Conservation (phyloP, 2,113 vertebrate genomes). For the Lophius piscatorius region DNA sequence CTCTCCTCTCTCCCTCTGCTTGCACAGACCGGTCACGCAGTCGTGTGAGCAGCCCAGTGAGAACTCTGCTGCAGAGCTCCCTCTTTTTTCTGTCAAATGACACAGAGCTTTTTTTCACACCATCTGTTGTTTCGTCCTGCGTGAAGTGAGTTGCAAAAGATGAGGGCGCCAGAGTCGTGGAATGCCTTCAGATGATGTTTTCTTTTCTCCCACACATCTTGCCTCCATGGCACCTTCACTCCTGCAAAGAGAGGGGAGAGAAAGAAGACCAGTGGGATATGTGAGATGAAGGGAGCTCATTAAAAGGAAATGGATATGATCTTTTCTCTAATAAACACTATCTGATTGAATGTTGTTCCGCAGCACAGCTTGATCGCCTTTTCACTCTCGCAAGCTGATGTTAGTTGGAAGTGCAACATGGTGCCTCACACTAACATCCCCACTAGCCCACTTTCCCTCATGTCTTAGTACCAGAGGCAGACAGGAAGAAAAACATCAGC, state of each 20-base stretch:
- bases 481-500: conserved; percentile 11
- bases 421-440: conserved; percentile 2
- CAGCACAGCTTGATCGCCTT: not conserved
- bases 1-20: conserved; percentile 56
- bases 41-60: conserved; percentile 62
- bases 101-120: conserved; percentile 25
- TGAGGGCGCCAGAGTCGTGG: conserved; percentile 30
- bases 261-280: conserved; percentile 26
- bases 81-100: conserved; percentile 50
- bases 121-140: conserved; percentile 26
- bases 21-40: conserved; percentile 78
- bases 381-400: not conserved
- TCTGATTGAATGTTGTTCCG: not conserved
- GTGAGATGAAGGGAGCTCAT: conserved; percentile 16
- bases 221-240: conserved; percentile 48
- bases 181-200: conserved; percentile 37
- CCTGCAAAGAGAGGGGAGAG: conserved; percentile 51
- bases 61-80: conserved; percentile 73
- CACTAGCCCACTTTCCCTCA: conserved; percentile 4
- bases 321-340: not conserved
- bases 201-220: conserved; percentile 18
- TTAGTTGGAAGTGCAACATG: not conserved
- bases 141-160: conserved; percentile 24
- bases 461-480: conserved; percentile 15
- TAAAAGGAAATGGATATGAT: conserved; percentile 16